These are phyloP conservation scores for Otus sunia DNA, from an alignment of 2,113 vertebrate genomes.

Conservation along the genomic window DNA sequence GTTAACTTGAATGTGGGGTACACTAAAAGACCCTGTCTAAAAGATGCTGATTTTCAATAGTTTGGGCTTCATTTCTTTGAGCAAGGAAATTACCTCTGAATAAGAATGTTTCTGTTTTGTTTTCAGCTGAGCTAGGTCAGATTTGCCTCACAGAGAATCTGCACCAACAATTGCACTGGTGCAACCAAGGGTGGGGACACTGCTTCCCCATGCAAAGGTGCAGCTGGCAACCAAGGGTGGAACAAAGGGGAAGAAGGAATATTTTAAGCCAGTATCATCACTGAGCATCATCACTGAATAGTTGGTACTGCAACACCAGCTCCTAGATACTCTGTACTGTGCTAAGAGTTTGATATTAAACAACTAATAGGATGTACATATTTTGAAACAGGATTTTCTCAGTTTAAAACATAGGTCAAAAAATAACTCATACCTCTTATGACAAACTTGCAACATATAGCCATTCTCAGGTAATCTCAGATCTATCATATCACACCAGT, in stretches of 20 bases:
- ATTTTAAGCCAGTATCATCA: background rate
- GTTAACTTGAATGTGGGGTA: background rate
- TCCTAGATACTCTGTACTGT: background rate
- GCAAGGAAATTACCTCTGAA: background rate
- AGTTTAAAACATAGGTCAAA: background rate
- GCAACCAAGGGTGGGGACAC: background rate
- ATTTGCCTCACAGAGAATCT: background rate
- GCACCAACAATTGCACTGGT: background rate
- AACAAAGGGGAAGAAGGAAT: background rate
- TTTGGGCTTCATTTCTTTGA: background rate
- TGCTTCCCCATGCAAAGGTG: background rate
- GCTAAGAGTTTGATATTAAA: background rate
- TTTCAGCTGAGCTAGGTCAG: background rate
- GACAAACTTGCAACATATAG: background rate
- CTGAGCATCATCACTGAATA: background rate
- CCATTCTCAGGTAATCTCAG: background rate
- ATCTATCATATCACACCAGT: accelerated
- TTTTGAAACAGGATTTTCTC: background rate
- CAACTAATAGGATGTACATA: background rate
- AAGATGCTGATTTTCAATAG: background rate
- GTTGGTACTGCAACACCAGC: background rate
- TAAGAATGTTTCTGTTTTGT: background rate
- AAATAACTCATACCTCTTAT: background rate
- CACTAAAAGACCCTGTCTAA: background rate
- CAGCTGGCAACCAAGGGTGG: background rate